phyloP scores from a whole-genome alignment of 2,797 vertebrate species.

The Botia kubotai region DNA sequence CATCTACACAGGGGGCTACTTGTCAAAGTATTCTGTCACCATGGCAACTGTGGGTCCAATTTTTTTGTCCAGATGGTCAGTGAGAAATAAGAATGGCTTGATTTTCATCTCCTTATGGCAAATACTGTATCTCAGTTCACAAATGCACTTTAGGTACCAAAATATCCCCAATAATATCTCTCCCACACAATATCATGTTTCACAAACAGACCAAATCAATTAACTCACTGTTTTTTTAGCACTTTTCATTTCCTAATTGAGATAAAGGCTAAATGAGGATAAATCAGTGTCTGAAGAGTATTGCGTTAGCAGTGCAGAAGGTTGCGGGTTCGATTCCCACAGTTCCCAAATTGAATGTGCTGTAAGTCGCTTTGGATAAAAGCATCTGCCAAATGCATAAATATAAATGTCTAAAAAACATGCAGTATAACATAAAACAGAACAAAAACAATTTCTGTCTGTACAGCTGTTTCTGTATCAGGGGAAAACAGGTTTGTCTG shows the following conservation, averaged over 20 bases:
- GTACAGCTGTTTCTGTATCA: background rate
- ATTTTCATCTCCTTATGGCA: conserved; percentile 28
- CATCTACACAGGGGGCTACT: conserved; percentile 43
- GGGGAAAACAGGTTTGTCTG: background rate
- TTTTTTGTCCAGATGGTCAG: conserved; percentile 48
- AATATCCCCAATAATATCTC: conserved; percentile 10
- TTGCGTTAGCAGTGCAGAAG: too few species aligned
- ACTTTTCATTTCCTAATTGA: background rate
- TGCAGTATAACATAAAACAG: background rate
- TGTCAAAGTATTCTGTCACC: conserved; percentile 54
- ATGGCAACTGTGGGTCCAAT: conserved; percentile 50
- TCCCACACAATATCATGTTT: background rate
- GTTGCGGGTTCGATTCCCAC: too few species aligned
- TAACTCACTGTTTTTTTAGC: background rate
- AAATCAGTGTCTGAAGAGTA: background rate
- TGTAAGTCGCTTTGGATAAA: too few species aligned
- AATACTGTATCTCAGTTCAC: conserved; percentile 12
- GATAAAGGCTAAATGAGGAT: background rate
- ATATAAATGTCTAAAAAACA: background rate
- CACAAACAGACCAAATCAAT: background rate
- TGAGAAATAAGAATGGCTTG: conserved; percentile 38
- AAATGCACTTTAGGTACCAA: conserved; percentile 4
- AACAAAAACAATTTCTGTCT: background rate
- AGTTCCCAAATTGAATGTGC: too few species aligned
- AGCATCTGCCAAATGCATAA: too few species aligned